Conservation (phyloP, 2,113 vertebrate genomes). For the Oncorhynchus kisutch region DNA sequence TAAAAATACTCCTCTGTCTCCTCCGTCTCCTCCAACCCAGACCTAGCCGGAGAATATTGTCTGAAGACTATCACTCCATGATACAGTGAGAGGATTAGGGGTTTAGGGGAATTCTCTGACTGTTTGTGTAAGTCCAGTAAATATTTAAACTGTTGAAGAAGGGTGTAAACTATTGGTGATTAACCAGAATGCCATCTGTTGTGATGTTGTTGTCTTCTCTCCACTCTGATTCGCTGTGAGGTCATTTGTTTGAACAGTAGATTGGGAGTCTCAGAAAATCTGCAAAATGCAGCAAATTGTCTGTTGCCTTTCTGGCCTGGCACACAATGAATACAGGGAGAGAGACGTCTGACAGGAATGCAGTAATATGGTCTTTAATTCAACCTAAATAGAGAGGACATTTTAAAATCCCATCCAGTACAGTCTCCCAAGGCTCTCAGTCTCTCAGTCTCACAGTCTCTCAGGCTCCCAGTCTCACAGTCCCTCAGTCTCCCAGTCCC, state of each 20-base stretch:
- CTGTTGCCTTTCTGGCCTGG: constrained; percentile 15
- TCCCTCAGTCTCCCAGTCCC: rapidly evolving
- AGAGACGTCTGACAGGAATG: not conserved
- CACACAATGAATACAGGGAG: constrained; percentile 1
- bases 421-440: not conserved
- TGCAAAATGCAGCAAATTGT: constrained; percentile 60
- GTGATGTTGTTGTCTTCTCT: constrained; percentile 54
- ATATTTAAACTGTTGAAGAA: constrained; percentile 64
- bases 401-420: not conserved
- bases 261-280: constrained; percentile 68
- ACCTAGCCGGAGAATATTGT: constrained; percentile 60
- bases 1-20: constrained; percentile 43
- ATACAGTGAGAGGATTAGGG: constrained; percentile 46
- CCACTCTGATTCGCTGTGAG: constrained; percentile 60
- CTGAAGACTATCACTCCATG: constrained; percentile 49
- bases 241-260: constrained; percentile 68
- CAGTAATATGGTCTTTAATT: no score
- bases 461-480: rapidly evolving
- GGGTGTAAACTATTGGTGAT: constrained; percentile 65
- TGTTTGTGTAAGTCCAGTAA: constrained; percentile 64
- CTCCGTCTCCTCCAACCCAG: constrained; percentile 47
- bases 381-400: no score
- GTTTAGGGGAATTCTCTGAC: constrained; percentile 51
- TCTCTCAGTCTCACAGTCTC: not conserved
- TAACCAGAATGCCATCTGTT: constrained; percentile 39